phyloP scores from a whole-genome alignment of 2,888 invertebrate species.

The Cistogaster globosa region DNA sequence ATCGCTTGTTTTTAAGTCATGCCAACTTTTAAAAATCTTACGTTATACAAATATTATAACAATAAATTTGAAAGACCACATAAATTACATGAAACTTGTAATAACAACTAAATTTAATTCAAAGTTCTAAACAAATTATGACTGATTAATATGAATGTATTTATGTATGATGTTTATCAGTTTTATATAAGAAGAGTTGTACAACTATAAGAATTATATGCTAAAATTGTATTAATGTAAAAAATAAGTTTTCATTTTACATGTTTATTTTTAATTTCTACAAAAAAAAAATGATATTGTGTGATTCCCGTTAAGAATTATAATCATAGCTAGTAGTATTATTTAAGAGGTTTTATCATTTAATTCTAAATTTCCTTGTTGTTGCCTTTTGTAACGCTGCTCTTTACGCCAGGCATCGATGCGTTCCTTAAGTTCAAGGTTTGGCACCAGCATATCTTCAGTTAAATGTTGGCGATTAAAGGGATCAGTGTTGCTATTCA shows the following conservation, averaged over 20 bases:
- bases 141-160: conserved; percentile 27
- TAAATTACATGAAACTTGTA: neutral
- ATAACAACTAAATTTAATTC: conserved; percentile 21
- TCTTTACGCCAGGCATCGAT: conserved; percentile 94
- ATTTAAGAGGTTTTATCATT: conserved; percentile 81
- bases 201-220: conserved; percentile 61
- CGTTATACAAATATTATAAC: too few species aligned
- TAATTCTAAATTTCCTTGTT: conserved; percentile 75
- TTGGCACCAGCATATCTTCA: conserved; percentile 96
- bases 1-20: neutral
- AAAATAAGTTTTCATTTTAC: conserved; percentile 57
- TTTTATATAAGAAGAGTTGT: conserved; percentile 47
- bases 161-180: conserved; percentile 4
- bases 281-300: conserved; percentile 43
- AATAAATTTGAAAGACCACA: too few species aligned
- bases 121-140: conserved; percentile 27
- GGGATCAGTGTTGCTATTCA: conserved; percentile 98
- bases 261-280: conserved; percentile 52
- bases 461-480: conserved; percentile 98
- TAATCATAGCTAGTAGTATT: conserved; percentile 30
- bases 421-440: conserved; percentile 91
- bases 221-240: conserved; percentile 56
- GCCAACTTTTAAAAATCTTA: too few species aligned
- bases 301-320: conserved; percentile 42
- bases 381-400: conserved; percentile 84